Conservation (phyloP, 2,888 invertebrate genomes). For the Metallyticus violacea region DNA sequence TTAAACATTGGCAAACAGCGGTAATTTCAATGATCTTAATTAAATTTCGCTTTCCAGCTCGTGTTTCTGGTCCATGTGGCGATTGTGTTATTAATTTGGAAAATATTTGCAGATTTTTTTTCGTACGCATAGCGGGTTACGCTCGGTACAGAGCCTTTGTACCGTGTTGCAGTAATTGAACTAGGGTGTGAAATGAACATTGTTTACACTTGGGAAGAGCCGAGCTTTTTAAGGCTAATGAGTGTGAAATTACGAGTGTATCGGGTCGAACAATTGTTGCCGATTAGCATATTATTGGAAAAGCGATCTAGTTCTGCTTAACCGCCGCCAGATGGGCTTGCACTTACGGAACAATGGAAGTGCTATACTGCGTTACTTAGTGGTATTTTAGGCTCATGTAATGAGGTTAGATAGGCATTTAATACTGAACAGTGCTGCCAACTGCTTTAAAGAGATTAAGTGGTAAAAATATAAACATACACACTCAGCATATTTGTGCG, state of each 20-base stretch:
- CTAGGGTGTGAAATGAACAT: neutral
- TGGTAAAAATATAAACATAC: too few species aligned
- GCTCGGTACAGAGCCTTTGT: neutral
- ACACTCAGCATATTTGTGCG: too few species aligned
- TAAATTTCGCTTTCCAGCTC: neutral
- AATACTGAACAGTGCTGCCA: too few species aligned
- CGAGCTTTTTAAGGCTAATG: neutral
- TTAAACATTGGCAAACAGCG: too few species aligned
- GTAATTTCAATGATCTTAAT: neutral
- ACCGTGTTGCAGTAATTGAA: neutral
- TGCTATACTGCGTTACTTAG: too few species aligned
- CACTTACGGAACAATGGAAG: neutral
- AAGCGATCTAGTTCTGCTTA: neutral
- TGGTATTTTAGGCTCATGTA: too few species aligned
- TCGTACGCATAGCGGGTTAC: neutral
- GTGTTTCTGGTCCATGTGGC: too few species aligned
- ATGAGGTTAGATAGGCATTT: too few species aligned
- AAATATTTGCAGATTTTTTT: neutral
- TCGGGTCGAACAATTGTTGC: conserved; percentile 7
- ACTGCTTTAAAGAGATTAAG: too few species aligned
- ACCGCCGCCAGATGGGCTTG: neutral
- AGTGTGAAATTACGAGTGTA: conserved; percentile 18
- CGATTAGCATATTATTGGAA: conserved; percentile 25
- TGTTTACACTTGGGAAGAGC: neutral
- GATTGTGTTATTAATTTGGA: neutral